These are phyloP conservation scores for Craseonycteris thonglongyai DNA, from an alignment of 2,113 vertebrate species.

Conservation along the genomic window DNA sequence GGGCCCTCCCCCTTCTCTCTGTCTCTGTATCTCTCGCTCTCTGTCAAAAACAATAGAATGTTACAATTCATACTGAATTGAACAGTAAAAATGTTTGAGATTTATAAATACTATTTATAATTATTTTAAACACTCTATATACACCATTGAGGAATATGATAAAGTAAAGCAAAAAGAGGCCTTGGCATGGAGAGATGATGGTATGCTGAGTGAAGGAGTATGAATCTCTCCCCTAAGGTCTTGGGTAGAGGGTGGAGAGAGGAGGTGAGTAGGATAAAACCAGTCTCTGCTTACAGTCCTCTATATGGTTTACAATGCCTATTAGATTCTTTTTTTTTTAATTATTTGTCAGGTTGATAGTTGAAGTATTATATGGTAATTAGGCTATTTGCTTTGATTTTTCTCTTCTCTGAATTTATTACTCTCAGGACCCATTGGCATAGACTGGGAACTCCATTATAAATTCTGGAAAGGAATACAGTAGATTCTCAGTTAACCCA, in stretches of 20 bases:
- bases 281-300: neutral
- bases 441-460: neutral
- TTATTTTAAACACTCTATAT: neutral
- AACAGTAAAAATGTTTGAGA: neutral
- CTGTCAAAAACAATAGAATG: no score
- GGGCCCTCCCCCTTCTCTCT: no score
- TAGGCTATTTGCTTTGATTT: neutral
- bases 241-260: neutral
- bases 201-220: neutral
- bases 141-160: neutral
- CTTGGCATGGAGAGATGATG: neutral
- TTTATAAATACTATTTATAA: neutral
- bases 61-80: slow-evolving; percentile 3
- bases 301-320: neutral
- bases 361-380: neutral
- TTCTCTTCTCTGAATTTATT: neutral
- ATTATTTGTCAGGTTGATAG: neutral
- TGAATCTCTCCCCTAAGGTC: neutral
- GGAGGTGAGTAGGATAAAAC: neutral
- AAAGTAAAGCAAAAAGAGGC: neutral
- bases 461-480: neutral
- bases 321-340: neutral
- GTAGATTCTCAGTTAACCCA: no score
- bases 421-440: neutral
- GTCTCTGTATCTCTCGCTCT: no score